Base-by-base conservation (phyloP, 92 coral and sea anemone species). In the Siderastrea siderea region DNA sequence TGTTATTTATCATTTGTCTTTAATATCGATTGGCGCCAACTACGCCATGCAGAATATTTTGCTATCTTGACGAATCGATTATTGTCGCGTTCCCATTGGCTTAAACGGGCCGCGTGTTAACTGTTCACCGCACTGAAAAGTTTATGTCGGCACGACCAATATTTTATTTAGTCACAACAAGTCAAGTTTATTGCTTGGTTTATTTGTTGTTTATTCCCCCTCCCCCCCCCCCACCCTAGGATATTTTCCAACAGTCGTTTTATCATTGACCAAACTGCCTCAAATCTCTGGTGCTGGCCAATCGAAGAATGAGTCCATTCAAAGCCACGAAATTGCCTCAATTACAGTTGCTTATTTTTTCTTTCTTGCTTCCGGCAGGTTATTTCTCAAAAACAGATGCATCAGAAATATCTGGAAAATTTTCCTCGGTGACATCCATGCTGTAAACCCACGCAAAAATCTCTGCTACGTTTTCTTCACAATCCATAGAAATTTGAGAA, bases 371-470 rank as follows among this genome's bases (percentile, higher is more conserved):
- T 48, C 71, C 11, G 72, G 52, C 63, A n/a, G 62, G 80, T 51
- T 61, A 84, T 49, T 62, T 61, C 8, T 71, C 48, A 60, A 8
- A 7, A 26, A 71, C 87, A 58, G 79, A 47, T 83, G 71, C 6
- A 64, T n/a, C 49, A 50, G 65, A 43, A 2, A 73, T 6, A 66
- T 77, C 59, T n/a, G 82, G 54, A 66, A 52, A 38, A 43, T 67
- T 47, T 44, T 68, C 8, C 44, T 47, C 89, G 5, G 58, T 45
- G 55, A 85, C 12, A 7, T 85, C 89, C 82, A 65, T 78, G 3
- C 55, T 70, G 77, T 85, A 85, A 6, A 85, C 89, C 89, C 89
- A 85, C 16, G 89, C 89, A 75, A 85, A 85, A 52, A 85, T 85
- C 51, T 85, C 84, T 1, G 82, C 51, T 16, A 85, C 54, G 55